These are phyloP conservation scores for Luperina testacea DNA, from an alignment of 2,888 invertebrate species.

Conservation along the genomic window DNA sequence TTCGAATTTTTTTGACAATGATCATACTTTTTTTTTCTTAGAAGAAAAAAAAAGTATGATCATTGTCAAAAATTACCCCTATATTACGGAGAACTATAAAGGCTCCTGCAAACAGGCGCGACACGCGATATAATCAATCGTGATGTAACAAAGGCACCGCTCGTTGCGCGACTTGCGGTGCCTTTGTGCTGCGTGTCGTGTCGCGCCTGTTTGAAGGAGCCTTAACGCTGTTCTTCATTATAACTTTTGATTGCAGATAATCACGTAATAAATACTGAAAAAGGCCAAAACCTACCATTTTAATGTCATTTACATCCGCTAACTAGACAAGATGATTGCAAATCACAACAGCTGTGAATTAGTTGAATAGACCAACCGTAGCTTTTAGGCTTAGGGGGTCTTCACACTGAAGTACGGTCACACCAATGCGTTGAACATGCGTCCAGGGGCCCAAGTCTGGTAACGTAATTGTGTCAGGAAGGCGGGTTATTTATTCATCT, in stretches of 20 bases:
- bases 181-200: too few relatives aligned
- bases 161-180: too few relatives aligned
- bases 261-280: neutral
- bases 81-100: too few relatives aligned
- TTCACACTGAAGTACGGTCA: neutral
- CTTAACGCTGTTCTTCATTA: neutral
- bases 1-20: neutral
- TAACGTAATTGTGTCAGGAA: too few relatives aligned
- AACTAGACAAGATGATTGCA: slow-evolving; percentile 26
- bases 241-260: neutral
- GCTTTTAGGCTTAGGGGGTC: neutral
- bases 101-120: too few relatives aligned
- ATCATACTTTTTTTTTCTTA: too few relatives aligned
- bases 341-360: slow-evolving; percentile 15
- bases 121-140: too few relatives aligned
- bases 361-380: slow-evolving; percentile 13
- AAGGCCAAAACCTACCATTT: slow-evolving; percentile 1
- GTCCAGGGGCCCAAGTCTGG: neutral
- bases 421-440: neutral
- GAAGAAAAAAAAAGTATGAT: too few relatives aligned
- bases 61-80: too few relatives aligned
- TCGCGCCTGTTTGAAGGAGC: too few relatives aligned
- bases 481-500: too few relatives aligned
- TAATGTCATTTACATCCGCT: slow-evolving; percentile 21
- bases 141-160: too few relatives aligned